These are phyloP conservation scores for Callionymus lyra DNA, from an alignment of 2,113 vertebrate species.

Conservation along the genomic window DNA sequence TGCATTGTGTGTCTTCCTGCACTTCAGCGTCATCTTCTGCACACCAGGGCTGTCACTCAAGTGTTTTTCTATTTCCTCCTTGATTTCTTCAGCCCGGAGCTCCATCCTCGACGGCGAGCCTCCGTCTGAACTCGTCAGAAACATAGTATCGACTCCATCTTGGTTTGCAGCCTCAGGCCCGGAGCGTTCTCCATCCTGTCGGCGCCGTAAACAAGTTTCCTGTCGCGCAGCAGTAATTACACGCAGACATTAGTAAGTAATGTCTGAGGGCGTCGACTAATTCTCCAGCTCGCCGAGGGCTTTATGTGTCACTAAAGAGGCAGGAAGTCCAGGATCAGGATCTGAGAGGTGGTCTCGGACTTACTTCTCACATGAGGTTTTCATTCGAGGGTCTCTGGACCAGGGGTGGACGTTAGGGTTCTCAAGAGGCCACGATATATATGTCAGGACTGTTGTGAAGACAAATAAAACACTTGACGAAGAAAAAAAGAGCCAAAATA, in stretches of 20 bases:
- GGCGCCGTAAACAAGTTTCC: constrained; percentile 57
- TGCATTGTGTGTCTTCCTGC: no score
- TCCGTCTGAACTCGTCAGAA: not conserved
- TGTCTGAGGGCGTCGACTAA: constrained; percentile 52
- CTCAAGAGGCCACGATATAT: no score
- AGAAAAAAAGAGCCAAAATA: no score
- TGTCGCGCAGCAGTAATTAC: constrained; percentile 52
- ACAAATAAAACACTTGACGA: no score
- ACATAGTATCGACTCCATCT: not conserved
- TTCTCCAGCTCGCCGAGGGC: constrained; percentile 33
- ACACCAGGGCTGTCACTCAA: no score
- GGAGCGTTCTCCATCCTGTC: constrained; percentile 34
- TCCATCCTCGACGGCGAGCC: constrained; percentile 15
- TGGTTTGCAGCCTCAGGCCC: constrained; percentile 16
- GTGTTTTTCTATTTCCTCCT: constrained; percentile 35
- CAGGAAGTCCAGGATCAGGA: no score
- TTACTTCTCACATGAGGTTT: no score
- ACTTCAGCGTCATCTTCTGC: no score
- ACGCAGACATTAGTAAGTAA: constrained; percentile 55
- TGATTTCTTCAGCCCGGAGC: constrained; percentile 28
- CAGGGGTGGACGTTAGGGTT: no score
- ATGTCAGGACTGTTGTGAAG: no score
- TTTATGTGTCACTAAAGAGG: constrained; percentile 10
- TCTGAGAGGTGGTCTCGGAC: no score
- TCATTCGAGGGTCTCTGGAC: no score